These are phyloP conservation scores for Kradibia gibbosae DNA, from an alignment of 1,140 invertebrate species.

Conservation along the genomic window DNA sequence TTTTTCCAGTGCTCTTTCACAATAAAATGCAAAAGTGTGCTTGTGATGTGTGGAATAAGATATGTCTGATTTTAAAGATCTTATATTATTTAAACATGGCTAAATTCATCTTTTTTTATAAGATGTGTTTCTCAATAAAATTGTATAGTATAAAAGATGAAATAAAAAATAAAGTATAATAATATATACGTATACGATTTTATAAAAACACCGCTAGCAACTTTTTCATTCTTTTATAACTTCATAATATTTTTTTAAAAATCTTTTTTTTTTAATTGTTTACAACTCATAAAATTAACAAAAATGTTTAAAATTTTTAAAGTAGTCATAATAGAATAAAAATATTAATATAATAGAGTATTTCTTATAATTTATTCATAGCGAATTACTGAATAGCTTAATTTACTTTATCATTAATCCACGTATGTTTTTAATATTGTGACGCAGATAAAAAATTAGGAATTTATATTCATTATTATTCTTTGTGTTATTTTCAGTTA, in stretches of 20 bases:
- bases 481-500: too few species aligned
- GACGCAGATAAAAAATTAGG: too few species aligned
- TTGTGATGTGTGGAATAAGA: conserved; percentile 5
- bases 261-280: too few species aligned
- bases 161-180: neutral
- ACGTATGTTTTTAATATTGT: too few species aligned
- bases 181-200: neutral
- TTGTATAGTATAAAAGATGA: neutral
- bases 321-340: too few species aligned
- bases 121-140: neutral
- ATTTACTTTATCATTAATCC: too few species aligned
- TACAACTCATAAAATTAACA: too few species aligned
- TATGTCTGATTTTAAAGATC: conserved; percentile 22
- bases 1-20: conserved; percentile 19
- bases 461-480: too few species aligned
- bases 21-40: neutral
- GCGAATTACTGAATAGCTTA: too few species aligned
- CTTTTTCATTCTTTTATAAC: neutral
- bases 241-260: neutral
- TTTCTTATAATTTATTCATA: too few species aligned
- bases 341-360: too few species aligned
- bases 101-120: conserved; percentile 23
- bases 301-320: too few species aligned
- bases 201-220: neutral
- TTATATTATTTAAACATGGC: conserved; percentile 1